Base-by-base conservation (phyloP, 2,888 invertebrate species). In the Troides oblongomaculatus region DNA sequence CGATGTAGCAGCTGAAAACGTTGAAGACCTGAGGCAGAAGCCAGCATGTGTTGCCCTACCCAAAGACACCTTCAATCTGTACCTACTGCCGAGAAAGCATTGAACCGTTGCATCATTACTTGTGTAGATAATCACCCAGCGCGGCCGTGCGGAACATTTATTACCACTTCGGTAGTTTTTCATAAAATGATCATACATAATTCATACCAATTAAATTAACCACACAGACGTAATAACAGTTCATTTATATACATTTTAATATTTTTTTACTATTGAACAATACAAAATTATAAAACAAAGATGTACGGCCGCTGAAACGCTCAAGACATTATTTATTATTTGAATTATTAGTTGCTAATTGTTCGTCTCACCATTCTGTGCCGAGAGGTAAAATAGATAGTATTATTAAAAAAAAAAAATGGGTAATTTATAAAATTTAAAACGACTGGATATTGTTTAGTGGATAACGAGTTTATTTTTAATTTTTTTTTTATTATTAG, bases 41-140 rank as follows among this genome's bases (percentile, higher is more conserved):
- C 94, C 95, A 0, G 96, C 96, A 0, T 96, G 96, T 77, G 95
- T 96, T 1, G 97, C 97, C 0, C 90, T 97, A 14, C 96, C 96
- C 0, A 95, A 95, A 60, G 95, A 96, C 64, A 94, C 96, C 0
- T 96, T 95, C 79, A 93, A 94, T 25, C 81, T 97, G 46, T 90
- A 93, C 73, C 84, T 96, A 62, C 88, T 93, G 66, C 94, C 93
- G 1, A 88, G 95, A 78, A 92, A 90, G 75, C 83, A 86, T 76
- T 84, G 79, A 79, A 75, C 73, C 74, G 71, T 71, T 62, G 62
- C 74, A 74, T 62, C 64, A 72, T 66, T 62, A 71, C 67, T 61
- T 68, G 14, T 72, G 71, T 78, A 80, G 77, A 73, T 75, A 77
- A 75, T 75, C 62, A 62, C 72, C 71, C 72, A 74, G 69, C 70